Percentiles rank a stretch among this genome's conserved stretches.
Conservation (phyloP, 2,888 invertebrate genomes). For the Poecilobothrus nobilitatus region DNA sequence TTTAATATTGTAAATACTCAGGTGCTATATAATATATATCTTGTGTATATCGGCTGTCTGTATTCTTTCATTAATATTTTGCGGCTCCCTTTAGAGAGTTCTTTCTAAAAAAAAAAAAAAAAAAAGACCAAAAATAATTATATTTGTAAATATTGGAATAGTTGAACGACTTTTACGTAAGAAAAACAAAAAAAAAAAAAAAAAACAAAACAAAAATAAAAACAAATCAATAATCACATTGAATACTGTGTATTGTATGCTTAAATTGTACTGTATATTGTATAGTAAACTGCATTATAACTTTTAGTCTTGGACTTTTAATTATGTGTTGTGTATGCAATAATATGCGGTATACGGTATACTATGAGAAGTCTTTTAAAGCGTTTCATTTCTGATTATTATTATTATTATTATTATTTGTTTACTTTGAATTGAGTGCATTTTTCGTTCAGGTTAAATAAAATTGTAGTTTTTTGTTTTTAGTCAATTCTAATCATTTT, state of each 20-base stretch:
- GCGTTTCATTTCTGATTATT: too few species aligned
- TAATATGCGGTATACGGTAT: background rate
- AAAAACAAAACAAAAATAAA: too few species aligned
- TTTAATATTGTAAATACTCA: background rate
- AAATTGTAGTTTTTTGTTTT: background rate
- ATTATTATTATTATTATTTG: background rate
- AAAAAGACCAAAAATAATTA: too few species aligned
- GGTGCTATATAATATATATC: background rate
- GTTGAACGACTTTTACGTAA: background rate
- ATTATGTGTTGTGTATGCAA: background rate
- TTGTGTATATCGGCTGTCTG: background rate
- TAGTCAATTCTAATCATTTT: too few species aligned
- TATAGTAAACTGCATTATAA: too few species aligned
- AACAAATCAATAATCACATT: background rate
- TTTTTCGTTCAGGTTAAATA: constrained; percentile 1
- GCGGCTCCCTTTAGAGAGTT: constrained; percentile 1
- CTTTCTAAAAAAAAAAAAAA: background rate
- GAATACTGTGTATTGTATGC: too few species aligned
- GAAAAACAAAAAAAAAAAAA: too few species aligned
- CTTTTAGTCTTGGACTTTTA: background rate
- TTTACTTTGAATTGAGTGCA: background rate
- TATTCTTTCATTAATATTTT: background rate
- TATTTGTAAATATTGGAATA: background rate
- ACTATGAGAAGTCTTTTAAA: background rate
- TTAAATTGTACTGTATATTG: too few species aligned